Evolutionary conservation across 2,888 invertebrate species (phyloP).

Genomic region (Tuta absoluta): DNA sequence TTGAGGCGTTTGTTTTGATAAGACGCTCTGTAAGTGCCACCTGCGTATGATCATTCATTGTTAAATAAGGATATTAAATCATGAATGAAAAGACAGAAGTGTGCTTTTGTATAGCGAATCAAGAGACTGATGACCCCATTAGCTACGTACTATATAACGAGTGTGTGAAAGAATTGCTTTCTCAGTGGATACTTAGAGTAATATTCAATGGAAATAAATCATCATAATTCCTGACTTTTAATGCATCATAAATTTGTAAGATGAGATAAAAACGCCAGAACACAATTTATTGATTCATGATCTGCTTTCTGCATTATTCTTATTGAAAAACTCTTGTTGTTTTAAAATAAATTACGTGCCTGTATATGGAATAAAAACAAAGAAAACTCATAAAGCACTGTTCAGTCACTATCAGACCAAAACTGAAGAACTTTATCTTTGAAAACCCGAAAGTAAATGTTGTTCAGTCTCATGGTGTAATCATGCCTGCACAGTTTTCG

Average conservation of each 20-base stretch:
- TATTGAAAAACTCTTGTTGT: neutral
- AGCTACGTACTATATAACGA: neutral
- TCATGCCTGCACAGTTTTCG: no score
- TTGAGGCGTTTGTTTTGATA: conserved; percentile 46
- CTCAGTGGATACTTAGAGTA: conserved; percentile 1
- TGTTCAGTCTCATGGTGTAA: no score
- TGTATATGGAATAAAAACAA: neutral
- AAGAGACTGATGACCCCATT: neutral
- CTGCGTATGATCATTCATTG: conserved; percentile 5
- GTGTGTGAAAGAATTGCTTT: neutral
- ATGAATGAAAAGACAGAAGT: neutral
- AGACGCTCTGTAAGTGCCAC: conserved; percentile 20
- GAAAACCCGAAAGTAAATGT: no score
- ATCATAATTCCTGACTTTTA: neutral
- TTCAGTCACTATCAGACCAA: neutral
- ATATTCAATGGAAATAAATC: neutral
- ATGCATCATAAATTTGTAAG: conserved; percentile 7
- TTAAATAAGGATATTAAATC: neutral
- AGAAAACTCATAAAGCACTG: neutral
- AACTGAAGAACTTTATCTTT: neutral
- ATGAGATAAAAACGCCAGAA: conserved; percentile 10
- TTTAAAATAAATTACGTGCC: neutral
- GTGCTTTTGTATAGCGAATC: no score
- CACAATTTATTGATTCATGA: conserved; percentile 3
- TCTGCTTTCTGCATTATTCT: neutral